Evolutionary conservation across 2,113 vertebrate genomes (phyloP), one percentile per base, ranked within the genome.

Genomic region (human (Homo sapiens)): DNA sequence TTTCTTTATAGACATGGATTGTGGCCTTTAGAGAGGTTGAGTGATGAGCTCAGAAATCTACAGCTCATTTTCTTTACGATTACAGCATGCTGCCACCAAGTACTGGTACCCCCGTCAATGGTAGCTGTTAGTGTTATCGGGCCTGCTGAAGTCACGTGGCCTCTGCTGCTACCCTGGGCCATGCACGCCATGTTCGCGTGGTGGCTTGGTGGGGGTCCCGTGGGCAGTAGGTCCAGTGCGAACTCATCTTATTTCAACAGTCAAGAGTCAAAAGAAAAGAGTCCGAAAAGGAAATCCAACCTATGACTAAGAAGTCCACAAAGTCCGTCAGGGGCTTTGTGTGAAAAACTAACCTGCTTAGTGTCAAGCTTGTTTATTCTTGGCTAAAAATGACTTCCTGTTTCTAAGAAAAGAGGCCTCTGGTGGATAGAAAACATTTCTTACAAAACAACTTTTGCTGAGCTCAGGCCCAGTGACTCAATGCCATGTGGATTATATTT

Each of bases 361-460:
- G 50, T 94, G 96, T 76, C 90, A 61, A 78, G 45, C 78, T 76
- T 90, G 78, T 90, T 96, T 95, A 80, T 92, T 95, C 92, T 92
- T 84, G 90, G 90, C 75, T 70, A 68, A 32, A 50, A 61, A 86
- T 9, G 43, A 93, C 81, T 97, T 97, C 94, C 81, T 90, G 57
- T 73, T 97, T 90, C 96, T 92, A 89, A 89, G 91, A 81, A 97
- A 57, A 52, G 27, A 73, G 68, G 68, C 32, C 75, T n/a, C 25
- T 3, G 1, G 32, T 84, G 64, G 80, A 94, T 66, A 73, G 11
- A 43, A 95, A 96, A 22, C 45, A 50, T 50, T 64, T 92, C 92
- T 93, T 80, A 70, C 64, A 59, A 76, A 90, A 82, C 35, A 18
- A 17, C 55, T 66, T 57, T 35, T 73, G 96, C 76, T 88, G 93